phyloP scores from a whole-genome alignment of 2,797 vertebrate species.

The Gallinago solitaria region DNA sequence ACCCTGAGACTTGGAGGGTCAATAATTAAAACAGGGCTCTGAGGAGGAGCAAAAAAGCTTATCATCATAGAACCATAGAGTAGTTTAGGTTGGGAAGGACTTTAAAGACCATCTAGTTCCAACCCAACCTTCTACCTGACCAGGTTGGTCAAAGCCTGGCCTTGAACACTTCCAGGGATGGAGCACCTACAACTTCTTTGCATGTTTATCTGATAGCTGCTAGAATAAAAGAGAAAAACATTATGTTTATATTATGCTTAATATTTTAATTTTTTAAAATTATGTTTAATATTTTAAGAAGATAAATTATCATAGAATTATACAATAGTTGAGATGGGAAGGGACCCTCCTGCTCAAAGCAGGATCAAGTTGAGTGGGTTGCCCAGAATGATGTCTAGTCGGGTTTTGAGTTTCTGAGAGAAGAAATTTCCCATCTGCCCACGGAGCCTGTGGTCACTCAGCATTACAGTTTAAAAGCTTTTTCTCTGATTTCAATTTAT shows the following conservation, averaged over 20 bases:
- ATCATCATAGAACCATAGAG: background rate
- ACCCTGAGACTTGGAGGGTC: slow-evolving; percentile 67
- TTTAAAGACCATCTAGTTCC: background rate
- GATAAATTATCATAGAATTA: background rate
- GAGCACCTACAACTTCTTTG: background rate
- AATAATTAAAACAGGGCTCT: slow-evolving; percentile 65
- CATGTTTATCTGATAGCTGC: background rate
- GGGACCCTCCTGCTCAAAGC: background rate
- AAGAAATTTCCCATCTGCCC: background rate
- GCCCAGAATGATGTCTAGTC: background rate
- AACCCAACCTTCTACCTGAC: background rate
- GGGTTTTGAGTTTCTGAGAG: background rate
- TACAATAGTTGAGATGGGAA: background rate
- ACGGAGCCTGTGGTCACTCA: background rate
- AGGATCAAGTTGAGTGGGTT: background rate
- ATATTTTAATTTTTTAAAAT: too few relatives aligned
- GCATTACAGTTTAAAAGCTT: background rate
- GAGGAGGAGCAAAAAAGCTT: slow-evolving; percentile 64
- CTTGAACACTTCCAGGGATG: background rate
- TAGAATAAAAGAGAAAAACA: too few relatives aligned
- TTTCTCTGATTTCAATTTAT: background rate
- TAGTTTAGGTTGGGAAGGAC: background rate
- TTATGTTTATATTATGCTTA: too few relatives aligned
- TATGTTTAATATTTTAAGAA: slow-evolving; percentile 15
- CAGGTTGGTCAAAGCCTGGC: background rate